These are phyloP conservation scores for Drosophila limbata DNA, from an alignment of 2,888 invertebrate species.

Conservation along the genomic window DNA sequence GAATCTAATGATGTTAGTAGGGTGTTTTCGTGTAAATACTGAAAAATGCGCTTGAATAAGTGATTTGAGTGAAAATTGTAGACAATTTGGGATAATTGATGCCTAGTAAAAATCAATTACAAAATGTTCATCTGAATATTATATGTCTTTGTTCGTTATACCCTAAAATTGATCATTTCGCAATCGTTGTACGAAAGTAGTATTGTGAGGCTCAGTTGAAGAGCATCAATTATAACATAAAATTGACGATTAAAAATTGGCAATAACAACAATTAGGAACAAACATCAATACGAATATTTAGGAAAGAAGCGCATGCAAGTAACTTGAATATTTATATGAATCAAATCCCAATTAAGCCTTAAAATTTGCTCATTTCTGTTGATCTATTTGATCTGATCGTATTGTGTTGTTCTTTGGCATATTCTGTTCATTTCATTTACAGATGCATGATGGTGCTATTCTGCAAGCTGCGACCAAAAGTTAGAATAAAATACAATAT, in stretches of 20 bases:
- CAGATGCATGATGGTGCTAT: slow-evolving; percentile 86
- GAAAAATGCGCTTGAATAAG: slow-evolving; percentile 11
- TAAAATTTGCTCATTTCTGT: slow-evolving; percentile 11
- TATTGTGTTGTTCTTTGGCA: slow-evolving; percentile 7
- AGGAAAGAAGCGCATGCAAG: slow-evolving; percentile 53
- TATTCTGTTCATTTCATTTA: slow-evolving; percentile 71
- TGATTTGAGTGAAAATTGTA: slow-evolving; percentile 7
- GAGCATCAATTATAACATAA: slow-evolving; percentile 43
- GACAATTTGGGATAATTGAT: not conserved
- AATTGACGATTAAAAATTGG: slow-evolving; percentile 33
- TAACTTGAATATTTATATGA: slow-evolving; percentile 22
- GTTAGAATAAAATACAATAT: slow-evolving; percentile 52
- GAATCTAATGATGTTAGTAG: slow-evolving; percentile 39
- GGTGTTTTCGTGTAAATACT: slow-evolving; percentile 17
- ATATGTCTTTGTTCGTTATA: slow-evolving; percentile 1
- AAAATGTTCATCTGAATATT: slow-evolving; percentile 4
- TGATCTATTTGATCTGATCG: not conserved
- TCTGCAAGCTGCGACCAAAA: slow-evolving; percentile 84
- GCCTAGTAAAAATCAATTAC: not conserved
- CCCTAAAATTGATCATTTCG: slow-evolving; percentile 2
- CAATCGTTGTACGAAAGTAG: not conserved
- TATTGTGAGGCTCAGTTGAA: slow-evolving; percentile 2
- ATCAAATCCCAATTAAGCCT: slow-evolving; percentile 22
- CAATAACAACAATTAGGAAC: slow-evolving; percentile 49
- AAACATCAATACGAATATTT: slow-evolving; percentile 39